These are phyloP conservation scores for Sesamia nonagrioides DNA, from an alignment of 1,140 invertebrate genomes.

Conservation along the genomic window DNA sequence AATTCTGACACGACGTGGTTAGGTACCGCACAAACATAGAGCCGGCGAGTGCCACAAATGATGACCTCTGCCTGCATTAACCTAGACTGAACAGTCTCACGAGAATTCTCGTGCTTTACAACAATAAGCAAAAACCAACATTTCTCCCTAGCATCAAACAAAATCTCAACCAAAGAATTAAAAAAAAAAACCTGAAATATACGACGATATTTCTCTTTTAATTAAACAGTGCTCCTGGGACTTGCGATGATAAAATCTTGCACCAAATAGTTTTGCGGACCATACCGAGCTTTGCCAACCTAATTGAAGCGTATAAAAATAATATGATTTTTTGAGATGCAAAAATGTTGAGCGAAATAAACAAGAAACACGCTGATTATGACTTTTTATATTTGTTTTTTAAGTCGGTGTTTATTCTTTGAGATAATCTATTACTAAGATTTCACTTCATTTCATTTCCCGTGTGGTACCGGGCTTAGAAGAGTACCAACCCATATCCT, in stretches of 20 bases:
- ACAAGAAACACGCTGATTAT: not conserved
- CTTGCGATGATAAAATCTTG: slow-evolving; percentile 6
- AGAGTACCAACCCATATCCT: no score
- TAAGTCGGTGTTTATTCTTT: no score
- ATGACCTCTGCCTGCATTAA: no score
- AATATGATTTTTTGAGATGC: not conserved
- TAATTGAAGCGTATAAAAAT: slow-evolving; percentile 18
- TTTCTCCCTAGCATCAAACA: not conserved
- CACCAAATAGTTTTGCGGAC: slow-evolving; percentile 13
- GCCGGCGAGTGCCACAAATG: no score
- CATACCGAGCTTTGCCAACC: not conserved
- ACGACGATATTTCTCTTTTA: slow-evolving; percentile 11
- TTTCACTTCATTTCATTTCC: no score
- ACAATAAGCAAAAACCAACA: not conserved
- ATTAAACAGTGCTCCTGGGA: slow-evolving; percentile 2
- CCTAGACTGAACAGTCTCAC: no score
- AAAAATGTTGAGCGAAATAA: not conserved
- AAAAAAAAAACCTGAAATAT: slow-evolving; percentile 1
- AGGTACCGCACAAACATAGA: no score
- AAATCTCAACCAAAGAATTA: slow-evolving; percentile 7
- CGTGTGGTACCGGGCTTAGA: no score
- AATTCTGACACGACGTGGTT: no score
- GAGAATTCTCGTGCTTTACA: not conserved
- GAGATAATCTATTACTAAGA: no score
- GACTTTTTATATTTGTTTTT: no score